Evolutionary conservation across 2,113 vertebrate genomes (phyloP).

Genomic region (Acanthochromis polyacanthus): DNA sequence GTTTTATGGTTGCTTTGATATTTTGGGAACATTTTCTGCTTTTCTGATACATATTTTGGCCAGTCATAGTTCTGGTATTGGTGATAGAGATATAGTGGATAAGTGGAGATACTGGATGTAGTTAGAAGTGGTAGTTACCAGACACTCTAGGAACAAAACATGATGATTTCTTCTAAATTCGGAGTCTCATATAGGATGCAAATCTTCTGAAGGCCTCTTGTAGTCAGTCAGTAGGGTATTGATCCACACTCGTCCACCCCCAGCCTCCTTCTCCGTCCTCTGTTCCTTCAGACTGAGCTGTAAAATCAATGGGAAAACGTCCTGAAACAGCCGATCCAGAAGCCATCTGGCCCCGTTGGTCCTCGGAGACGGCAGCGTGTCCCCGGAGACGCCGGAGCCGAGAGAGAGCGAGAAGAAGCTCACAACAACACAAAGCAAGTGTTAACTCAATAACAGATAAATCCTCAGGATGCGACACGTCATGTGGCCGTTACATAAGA

Average conservation of each 20-base stretch:
- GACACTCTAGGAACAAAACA: background rate
- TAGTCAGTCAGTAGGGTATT: slow-evolving; percentile 47
- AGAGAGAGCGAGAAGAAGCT: background rate
- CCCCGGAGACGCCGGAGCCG: slow-evolving; percentile 24
- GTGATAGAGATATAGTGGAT: no score
- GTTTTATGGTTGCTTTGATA: no score
- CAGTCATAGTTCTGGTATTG: no score
- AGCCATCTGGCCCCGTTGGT: slow-evolving; percentile 80
- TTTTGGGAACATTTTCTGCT: no score
- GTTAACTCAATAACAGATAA: slow-evolving; percentile 36
- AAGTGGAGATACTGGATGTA: background rate
- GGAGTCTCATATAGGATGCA: slow-evolving; percentile 37
- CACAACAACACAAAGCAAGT: slow-evolving; percentile 43
- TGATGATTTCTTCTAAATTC: slow-evolving; percentile 7
- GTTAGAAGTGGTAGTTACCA: background rate
- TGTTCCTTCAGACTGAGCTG: slow-evolving; percentile 74
- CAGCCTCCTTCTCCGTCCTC: slow-evolving; percentile 37
- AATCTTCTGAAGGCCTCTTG: slow-evolving; percentile 45
- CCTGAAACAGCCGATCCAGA: slow-evolving; percentile 81
- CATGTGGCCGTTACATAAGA: slow-evolving; percentile 53
- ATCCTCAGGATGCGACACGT: slow-evolving; percentile 21
- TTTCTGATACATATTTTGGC: no score
- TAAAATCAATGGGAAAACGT: slow-evolving; percentile 85
- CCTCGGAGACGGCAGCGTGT: slow-evolving; percentile 63
- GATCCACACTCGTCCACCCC: slow-evolving; percentile 38